Percentiles rank a stretch among this genome's conserved stretches.
Conservation (phyloP, 1,140 invertebrate genomes). For the Drosophila albomicans region DNA sequence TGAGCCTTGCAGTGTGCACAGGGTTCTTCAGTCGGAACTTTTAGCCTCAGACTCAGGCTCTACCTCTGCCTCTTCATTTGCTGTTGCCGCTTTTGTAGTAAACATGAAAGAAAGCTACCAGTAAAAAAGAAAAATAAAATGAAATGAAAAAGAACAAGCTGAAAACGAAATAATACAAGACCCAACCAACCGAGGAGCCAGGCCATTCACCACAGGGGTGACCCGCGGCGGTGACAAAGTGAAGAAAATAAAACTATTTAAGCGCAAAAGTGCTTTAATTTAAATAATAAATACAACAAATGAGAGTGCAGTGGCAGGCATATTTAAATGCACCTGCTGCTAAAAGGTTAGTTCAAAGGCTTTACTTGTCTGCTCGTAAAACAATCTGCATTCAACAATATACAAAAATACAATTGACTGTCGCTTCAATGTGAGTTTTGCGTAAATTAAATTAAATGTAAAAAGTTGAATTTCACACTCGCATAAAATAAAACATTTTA, state of each 20-base stretch:
- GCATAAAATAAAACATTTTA: too few relatives aligned
- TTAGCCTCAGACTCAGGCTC: background rate
- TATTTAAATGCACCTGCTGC: background rate
- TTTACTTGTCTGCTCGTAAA: too few relatives aligned
- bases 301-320: background rate
- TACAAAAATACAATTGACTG: too few relatives aligned
- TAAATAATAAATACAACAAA: conserved; percentile 14
- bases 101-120: conserved; percentile 47
- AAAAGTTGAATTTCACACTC: too few relatives aligned
- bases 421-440: too few relatives aligned
- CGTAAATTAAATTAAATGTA: too few relatives aligned
- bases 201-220: conserved; percentile 26
- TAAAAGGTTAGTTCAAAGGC: background rate
- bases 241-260: conserved; percentile 49
- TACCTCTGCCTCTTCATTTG: conserved; percentile 36
- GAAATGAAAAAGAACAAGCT: conserved; percentile 4
- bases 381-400: too few relatives aligned
- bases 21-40: conserved; percentile 26
- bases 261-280: conserved; percentile 34
- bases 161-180: conserved; percentile 10
- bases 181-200: conserved; percentile 15
- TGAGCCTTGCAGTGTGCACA: conserved; percentile 17
- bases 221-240: conserved; percentile 26
- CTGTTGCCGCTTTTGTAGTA: conserved; percentile 43
- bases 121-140: conserved; percentile 1